Evolutionary conservation across 2,888 invertebrate genomes (phyloP), one percentile per base, ranked within the genome.

Genomic region (Torymus tubicola): DNA sequence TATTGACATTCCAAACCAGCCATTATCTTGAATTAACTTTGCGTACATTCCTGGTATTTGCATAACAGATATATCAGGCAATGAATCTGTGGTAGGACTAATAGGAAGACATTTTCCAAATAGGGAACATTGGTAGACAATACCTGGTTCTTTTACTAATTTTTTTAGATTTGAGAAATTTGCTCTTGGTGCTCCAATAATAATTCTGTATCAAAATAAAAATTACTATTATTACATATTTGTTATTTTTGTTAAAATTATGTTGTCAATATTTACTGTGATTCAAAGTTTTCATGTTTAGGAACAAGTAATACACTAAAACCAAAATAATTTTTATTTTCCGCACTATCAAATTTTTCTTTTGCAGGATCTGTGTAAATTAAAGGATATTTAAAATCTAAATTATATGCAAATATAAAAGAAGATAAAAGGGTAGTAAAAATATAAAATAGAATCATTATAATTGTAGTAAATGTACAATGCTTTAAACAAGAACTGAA

Each of bases 111-210:
- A 78, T n/a, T 78, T 71, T 57, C n/a, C 50, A 16, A 61, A 61
- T 0, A 87, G 42, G 5, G 2, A 67, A 79, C 93, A 93, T 57
- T 91, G 90, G 86, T 92, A 93, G n/a, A 92, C 90, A 16, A 92
- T 91, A n/a, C 93, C 93, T 4, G 93, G 92, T 86, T 93, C 92
- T 65, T 88, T 87, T 2, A 92, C 85, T 10, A 31, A 58, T 60
- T 61, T 75, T 21, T 63, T 31, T 64, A 50, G 10, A 11, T 90
- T 84, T 0, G 91, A 89, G 8, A 92, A 92, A 86, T 93, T 93
- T 12, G 92, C 92, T 75, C 91, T 91, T 2, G 93, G 93, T n/a
- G 93, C 92, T 57, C 93, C 93, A 81, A 93, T 88, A 55, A 93
- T 85, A 31, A 93, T 72, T 88, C 93, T 93, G 42, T 8, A 42